Evolutionary conservation across 2,113 vertebrate species (phyloP).

Genomic region (Albula glossodonta): DNA sequence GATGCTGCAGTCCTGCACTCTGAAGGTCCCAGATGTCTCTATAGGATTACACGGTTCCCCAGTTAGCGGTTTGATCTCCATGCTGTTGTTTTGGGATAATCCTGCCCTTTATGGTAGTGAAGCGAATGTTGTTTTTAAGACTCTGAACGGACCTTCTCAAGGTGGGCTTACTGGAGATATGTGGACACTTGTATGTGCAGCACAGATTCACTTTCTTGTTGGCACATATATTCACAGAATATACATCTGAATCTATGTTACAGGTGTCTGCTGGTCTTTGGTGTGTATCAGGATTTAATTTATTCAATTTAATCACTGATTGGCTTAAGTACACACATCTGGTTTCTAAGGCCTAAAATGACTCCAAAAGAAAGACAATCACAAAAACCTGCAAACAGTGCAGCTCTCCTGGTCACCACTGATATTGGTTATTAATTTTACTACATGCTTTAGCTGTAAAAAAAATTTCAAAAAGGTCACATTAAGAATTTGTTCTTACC

Average conservation of each 20-base stretch:
- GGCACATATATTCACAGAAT: no score
- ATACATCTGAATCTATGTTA: no score
- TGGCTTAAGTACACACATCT: no score
- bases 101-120: conserved; percentile 30
- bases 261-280: no score
- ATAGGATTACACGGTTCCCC: neutral
- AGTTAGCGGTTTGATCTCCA: conserved; percentile 1
- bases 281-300: no score
- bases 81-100: conserved; percentile 44
- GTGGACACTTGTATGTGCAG: neutral
- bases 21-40: neutral
- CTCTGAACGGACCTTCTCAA: neutral
- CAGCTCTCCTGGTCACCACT: no score
- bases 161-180: neutral
- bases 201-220: neutral
- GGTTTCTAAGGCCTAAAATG: no score
- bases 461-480: neutral
- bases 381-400: no score
- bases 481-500: neutral
- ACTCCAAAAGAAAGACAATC: no score
- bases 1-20: neutral
- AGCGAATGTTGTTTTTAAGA: conserved; percentile 30
- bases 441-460: no score
- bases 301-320: no score
- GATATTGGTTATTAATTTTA: no score